Evolutionary conservation across 2,797 vertebrate genomes (phyloP).

Genomic region (Lepus oiostolus): DNA sequence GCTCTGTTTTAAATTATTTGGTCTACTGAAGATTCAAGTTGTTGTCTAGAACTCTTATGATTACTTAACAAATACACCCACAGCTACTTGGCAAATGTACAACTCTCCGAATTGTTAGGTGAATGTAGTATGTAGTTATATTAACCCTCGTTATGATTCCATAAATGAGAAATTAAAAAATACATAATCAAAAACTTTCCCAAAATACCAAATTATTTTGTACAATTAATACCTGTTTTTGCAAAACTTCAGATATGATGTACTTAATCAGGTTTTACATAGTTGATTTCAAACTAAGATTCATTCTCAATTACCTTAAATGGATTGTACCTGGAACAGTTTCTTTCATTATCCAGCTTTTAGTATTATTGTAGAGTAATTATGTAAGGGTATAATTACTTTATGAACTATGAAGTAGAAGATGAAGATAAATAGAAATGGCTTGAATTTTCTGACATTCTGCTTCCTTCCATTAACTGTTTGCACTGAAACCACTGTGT

Average conservation of each 20-base stretch:
- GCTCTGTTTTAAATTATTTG: background rate
- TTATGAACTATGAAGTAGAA: background rate
- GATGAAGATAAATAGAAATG: conserved; percentile 27
- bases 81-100: background rate
- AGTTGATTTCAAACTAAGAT: background rate
- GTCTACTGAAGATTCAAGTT: background rate
- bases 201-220: background rate
- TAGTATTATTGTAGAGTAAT: background rate
- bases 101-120: background rate
- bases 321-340: background rate
- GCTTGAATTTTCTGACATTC: background rate
- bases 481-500: background rate
- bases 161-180: conserved; percentile 2
- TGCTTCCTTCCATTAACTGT: background rate
- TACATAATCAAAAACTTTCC: background rate
- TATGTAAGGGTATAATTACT: background rate
- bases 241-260: background rate
- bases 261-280: background rate
- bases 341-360: background rate
- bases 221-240: background rate
- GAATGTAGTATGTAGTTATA: background rate
- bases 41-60: background rate
- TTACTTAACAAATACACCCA: background rate
- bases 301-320: background rate
- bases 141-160: conserved; percentile 15